Evolutionary conservation across 2,888 invertebrate genomes (phyloP), one percentile per base, ranked within the genome.

Genomic region (Tortricodes alternella): DNA sequence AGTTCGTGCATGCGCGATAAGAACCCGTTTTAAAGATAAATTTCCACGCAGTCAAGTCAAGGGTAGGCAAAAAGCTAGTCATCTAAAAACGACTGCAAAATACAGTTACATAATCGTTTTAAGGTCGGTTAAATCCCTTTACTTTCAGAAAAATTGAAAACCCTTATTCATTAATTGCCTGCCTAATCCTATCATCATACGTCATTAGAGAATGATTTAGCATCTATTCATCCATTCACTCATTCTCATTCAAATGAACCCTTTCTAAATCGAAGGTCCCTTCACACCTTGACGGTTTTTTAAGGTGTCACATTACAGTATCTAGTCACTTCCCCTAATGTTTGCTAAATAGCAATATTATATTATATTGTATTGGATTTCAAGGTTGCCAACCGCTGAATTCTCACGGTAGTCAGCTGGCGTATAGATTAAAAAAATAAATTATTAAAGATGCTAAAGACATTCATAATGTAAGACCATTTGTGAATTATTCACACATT

Each of bases 261-360:
- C 49, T 34, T 59, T 62, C 46, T 56, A 52, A 51, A 52, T 67
- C 66, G 65, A 71, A 67, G 70, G 69, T 66, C 64, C 50, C 56
- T 72, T 73, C 62, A 68, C 73, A 73, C 73, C 72, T 73, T 70
- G 68, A 56, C n/a, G n/a, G n/a, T 49, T 53, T 41, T 49, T 24
- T 35, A 27, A 29, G 38, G 51, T 43, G 13, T 59, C 46, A 41
- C 38, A 52, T 60, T 60, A 43, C 59, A 52, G 38, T 49, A 58
- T 50, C 46, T 58, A 46, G 48, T 59, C 57, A 49, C 48, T 24
- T 52, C 62, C 62, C 61, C 49, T 61, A 46, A 55, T 62, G 55
- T 62, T 62, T 60, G 60, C 62, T 62, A 62, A 62, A 58, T 52
- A 50, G 60, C 49, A 34, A 37, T 55, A 51, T 53, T 46, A 34